Percentiles rank a stretch among this genome's conserved stretches.
Evolutionary conservation across 2,797 vertebrate genomes (phyloP).

Genomic region (Oceanodroma leucorhoa): DNA sequence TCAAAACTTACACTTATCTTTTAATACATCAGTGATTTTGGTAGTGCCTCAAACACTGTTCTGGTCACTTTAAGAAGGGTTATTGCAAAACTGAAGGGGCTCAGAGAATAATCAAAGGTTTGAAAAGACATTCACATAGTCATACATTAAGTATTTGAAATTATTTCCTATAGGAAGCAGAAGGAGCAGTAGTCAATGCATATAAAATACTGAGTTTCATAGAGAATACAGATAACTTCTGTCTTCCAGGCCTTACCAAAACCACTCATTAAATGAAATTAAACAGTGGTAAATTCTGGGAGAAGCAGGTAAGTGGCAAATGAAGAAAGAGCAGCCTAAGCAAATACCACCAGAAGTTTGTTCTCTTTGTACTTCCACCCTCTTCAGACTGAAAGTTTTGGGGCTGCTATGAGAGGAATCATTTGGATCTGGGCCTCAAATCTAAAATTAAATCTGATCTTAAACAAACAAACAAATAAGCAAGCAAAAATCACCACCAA

Average conservation of each 20-base stretch:
- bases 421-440: not conserved
- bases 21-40: not conserved
- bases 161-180: not conserved
- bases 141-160: not conserved
- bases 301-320: not conserved
- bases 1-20: not conserved
- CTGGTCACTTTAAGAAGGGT: not conserved
- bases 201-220: not conserved
- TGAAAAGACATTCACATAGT: not conserved
- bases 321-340: not conserved
- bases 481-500: not conserved
- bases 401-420: not conserved
- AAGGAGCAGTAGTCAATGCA: not conserved
- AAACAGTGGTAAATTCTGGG: not conserved
- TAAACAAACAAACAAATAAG: not conserved
- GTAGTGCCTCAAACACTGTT: not conserved
- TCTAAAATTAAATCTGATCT: constrained; percentile 41
- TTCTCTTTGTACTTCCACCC: not conserved
- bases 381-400: not conserved
- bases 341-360: not conserved
- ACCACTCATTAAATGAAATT: not conserved
- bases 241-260: not conserved
- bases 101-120: not conserved
- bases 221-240: not conserved
- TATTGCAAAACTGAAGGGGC: not conserved